Evolutionary conservation across 2,888 invertebrate species (phyloP).

Genomic region (Ectropis crepuscularia): DNA sequence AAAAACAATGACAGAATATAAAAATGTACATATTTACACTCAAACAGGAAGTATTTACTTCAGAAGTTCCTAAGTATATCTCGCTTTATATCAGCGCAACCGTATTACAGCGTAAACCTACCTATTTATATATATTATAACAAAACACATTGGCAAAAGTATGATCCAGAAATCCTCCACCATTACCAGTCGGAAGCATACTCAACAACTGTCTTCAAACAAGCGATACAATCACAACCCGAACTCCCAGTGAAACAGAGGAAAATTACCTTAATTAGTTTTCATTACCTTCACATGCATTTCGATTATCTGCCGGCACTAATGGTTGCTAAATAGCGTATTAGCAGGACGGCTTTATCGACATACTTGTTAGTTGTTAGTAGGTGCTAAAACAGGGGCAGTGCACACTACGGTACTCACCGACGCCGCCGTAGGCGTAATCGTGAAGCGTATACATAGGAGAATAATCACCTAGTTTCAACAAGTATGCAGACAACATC

Average conservation of each 20-base stretch:
- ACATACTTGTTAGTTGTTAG: conserved; percentile 54
- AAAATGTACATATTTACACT: too few relatives aligned
- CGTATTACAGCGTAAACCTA: too few relatives aligned
- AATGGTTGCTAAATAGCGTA: conserved; percentile 41
- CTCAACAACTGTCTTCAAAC: too few relatives aligned
- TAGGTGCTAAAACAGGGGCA: conserved; percentile 52
- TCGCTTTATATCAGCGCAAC: too few relatives aligned
- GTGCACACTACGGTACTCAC: conserved; percentile 77
- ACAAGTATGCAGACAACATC: conserved; percentile 81
- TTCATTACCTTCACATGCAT: conserved; percentile 38
- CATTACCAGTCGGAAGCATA: too few relatives aligned
- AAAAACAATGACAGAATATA: too few relatives aligned
- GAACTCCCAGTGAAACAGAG: conserved; percentile 9
- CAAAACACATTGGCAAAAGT: too few relatives aligned
- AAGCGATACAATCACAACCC: not conserved
- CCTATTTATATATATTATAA: too few relatives aligned
- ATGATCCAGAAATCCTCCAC: too few relatives aligned
- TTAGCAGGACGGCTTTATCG: conserved; percentile 47
- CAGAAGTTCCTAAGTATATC: too few relatives aligned
- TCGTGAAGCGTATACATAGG: conserved; percentile 80
- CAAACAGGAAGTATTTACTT: too few relatives aligned
- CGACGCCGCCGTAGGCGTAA: conserved; percentile 72
- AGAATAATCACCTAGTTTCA: conserved; percentile 84
- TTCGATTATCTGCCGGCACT: conserved; percentile 37
- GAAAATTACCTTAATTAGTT: conserved; percentile 35